These are phyloP conservation scores for Oxyruncus cristatus DNA, from an alignment of 2,113 vertebrate genomes.

Conservation along the genomic window DNA sequence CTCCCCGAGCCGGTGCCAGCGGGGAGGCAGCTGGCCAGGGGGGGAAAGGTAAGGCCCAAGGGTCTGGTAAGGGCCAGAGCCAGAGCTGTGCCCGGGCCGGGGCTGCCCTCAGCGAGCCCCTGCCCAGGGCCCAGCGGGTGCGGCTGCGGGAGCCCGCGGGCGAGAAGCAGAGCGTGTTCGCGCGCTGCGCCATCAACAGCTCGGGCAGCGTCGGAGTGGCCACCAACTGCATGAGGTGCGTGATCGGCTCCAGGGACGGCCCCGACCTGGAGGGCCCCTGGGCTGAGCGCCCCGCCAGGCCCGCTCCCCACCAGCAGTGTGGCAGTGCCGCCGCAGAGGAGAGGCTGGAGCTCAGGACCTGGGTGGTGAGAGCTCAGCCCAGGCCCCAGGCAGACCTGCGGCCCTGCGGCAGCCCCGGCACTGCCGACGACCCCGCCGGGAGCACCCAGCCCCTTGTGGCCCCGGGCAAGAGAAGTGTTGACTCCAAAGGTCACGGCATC, in stretches of 20 bases:
- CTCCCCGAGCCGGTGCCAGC: slow-evolving; percentile 65
- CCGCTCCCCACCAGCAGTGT: background rate
- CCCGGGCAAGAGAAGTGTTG: slow-evolving; percentile 63
- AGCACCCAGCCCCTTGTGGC: slow-evolving; percentile 50
- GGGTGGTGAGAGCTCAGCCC: slow-evolving; percentile 61
- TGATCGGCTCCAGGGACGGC: slow-evolving; percentile 85
- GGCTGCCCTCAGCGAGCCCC: slow-evolving; percentile 80
- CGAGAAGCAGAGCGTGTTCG: slow-evolving; percentile 75
- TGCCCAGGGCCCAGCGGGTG: slow-evolving; percentile 76
- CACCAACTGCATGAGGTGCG: slow-evolving; percentile 90
- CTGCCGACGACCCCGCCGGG: slow-evolving; percentile 6
- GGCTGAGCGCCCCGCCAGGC: slow-evolving; percentile 55
- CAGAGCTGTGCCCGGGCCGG: slow-evolving; percentile 30
- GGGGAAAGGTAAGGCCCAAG: slow-evolving; percentile 89
- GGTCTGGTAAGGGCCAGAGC: slow-evolving; percentile 33
- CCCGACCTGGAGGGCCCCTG: slow-evolving; percentile 80
- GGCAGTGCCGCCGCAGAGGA: slow-evolving; percentile 45
- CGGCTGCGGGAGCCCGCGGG: slow-evolving; percentile 71
- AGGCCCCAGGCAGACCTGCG: slow-evolving; percentile 24
- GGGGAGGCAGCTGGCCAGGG: slow-evolving; percentile 76
- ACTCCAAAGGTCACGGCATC: slow-evolving; percentile 57
- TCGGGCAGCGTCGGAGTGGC: slow-evolving; percentile 86
- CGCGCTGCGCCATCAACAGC: slow-evolving; percentile 83
- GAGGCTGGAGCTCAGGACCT: slow-evolving; percentile 57
- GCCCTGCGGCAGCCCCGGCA: slow-evolving; percentile 48